These are phyloP conservation scores for Onchidella celtica DNA, from an alignment of 2,888 invertebrate species.

Conservation along the genomic window DNA sequence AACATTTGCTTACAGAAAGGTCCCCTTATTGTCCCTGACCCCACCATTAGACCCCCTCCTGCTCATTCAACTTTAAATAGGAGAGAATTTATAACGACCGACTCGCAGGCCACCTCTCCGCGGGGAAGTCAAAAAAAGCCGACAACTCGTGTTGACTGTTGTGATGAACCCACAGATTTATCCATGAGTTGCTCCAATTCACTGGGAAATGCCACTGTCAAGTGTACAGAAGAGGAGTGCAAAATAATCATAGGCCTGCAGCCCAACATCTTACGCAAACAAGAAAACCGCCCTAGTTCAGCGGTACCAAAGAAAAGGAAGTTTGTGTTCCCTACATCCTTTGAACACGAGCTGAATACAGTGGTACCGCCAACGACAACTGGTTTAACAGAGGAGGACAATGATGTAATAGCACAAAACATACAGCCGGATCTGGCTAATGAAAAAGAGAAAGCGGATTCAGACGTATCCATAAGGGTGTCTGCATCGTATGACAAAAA, in stretches of 20 bases:
- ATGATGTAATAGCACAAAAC: neutral
- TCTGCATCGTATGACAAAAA: conserved; percentile 12
- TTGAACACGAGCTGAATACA: neutral
- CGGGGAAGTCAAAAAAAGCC: neutral
- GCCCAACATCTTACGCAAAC: neutral
- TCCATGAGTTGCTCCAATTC: conserved; percentile 28
- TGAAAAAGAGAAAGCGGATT: neutral
- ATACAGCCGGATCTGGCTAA: no score
- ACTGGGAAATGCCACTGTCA: neutral
- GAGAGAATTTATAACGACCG: neutral
- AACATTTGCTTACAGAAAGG: conserved; percentile 32
- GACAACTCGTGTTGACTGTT: neutral
- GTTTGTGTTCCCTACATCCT: neutral
- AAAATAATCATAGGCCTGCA: conserved; percentile 4
- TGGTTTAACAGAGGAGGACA: neutral
- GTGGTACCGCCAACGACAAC: no score
- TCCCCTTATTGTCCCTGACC: conserved; percentile 7
- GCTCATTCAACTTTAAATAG: conserved; percentile 3
- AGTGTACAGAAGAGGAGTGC: conserved; percentile 6
- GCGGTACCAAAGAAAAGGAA: conserved; percentile 32
- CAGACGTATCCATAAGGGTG: neutral
- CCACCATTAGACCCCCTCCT: neutral
- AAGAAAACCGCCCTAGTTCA: neutral
- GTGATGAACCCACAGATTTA: conserved; percentile 34
- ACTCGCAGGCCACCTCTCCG: neutral